Evolutionary conservation across 2,888 invertebrate genomes (phyloP).

Genomic region (Chymomyza amoena): DNA sequence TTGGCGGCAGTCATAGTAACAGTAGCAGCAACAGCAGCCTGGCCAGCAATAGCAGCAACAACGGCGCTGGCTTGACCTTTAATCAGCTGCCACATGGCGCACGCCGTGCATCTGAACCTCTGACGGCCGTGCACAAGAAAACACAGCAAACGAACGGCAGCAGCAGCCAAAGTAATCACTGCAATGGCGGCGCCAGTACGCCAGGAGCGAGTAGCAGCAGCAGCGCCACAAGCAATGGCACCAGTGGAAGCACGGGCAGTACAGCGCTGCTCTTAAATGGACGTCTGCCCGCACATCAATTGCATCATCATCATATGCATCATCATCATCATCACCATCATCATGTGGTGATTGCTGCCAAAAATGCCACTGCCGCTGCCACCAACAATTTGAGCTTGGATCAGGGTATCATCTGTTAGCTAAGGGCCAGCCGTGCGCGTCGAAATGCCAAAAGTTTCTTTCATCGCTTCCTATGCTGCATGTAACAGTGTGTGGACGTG

Average conservation of each 20-base stretch:
- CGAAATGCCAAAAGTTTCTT: slow-evolving; percentile 79
- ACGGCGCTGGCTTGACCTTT: slow-evolving; percentile 26
- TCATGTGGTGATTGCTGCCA: slow-evolving; percentile 65
- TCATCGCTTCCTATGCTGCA: slow-evolving; percentile 78
- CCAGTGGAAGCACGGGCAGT: slow-evolving; percentile 30
- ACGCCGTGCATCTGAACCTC: slow-evolving; percentile 67
- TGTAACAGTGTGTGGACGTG: slow-evolving; percentile 70
- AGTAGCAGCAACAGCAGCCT: slow-evolving; percentile 35
- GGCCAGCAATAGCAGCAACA: slow-evolving; percentile 35
- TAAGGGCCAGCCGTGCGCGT: slow-evolving; percentile 78
- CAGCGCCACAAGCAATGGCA: slow-evolving; percentile 30
- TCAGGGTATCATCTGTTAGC: slow-evolving; percentile 79
- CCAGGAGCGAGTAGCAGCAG: slow-evolving; percentile 26
- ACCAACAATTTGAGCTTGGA: slow-evolving; percentile 77
- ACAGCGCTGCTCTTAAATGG: slow-evolving; percentile 41
- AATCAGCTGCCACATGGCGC: slow-evolving; percentile 15
- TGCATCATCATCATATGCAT: slow-evolving; percentile 64
- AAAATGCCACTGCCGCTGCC: slow-evolving; percentile 71
- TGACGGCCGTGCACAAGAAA: slow-evolving; percentile 59
- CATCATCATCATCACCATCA: slow-evolving; percentile 68
- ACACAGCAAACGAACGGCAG: slow-evolving; percentile 54
- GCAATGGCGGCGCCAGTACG: slow-evolving; percentile 25
- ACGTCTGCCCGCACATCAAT: slow-evolving; percentile 45
- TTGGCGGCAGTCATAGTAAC: slow-evolving; percentile 31
- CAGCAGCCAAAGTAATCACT: slow-evolving; percentile 53